Base-by-base conservation (phyloP, 1,140 invertebrate genomes). In the Vollenhovia emeryi region DNA sequence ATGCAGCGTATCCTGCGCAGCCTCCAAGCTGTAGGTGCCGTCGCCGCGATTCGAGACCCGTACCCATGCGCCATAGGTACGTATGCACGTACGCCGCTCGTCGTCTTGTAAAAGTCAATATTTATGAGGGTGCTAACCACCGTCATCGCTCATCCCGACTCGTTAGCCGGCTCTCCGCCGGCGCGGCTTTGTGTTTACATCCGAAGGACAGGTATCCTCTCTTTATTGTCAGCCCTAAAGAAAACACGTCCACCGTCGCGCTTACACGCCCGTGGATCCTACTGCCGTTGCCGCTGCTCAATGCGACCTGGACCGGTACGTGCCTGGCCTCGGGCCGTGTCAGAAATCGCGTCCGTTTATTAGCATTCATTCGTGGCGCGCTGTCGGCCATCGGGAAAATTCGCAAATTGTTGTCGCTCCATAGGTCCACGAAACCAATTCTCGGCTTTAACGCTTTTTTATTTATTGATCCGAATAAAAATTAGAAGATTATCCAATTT, bases 41-140 rank as follows among this genome's bases (percentile, higher is more conserved):
- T 60, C 55, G 33, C 11, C 64, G 27, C 57, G 48, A 55, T 85
- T 74, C 66, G 66, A 82, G 45, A 64, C 50, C n/a, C 59, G 50
- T 6, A 43, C 33, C 33, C 33, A 6, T 5, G 55, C 13, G 33
- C 24, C 71, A 27, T 64, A 21, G 9, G 43, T 43, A 43, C 45
- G 43, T 45, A 40, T 24, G 24, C 48, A 69, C 27, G 27, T 52
- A 33, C 18, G 33, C 48, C 59, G 79, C 55, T 84, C 87, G 86
- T 76, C 87, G 83, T 89, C 92, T 92, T 91, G 91, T 89, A 91
- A 89, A 89, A 92, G 91, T 91, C 90, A 92, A 93, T 93, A 92
- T 93, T 93, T 93, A 92, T 91, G 92, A 92, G 91, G 88, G 87
- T 92, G 92, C 90, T 91, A 92, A 92, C 89, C 92, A 93, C 89